phyloP scores from a whole-genome alignment of 2,113 vertebrate genomes.

The Halichoerus grypus region DNA sequence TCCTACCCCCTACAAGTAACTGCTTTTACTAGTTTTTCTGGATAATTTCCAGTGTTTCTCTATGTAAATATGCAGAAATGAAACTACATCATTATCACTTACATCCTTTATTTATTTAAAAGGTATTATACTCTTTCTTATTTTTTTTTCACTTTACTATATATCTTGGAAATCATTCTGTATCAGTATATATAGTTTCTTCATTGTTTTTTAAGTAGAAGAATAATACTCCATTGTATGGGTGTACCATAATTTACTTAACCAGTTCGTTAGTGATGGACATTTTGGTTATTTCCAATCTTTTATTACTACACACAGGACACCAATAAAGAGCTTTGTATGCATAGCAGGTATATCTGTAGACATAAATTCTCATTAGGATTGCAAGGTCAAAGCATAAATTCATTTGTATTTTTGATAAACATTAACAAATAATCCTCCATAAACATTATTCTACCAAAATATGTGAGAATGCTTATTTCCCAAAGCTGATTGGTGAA shows the following conservation, averaged over 20 bases:
- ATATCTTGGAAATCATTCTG: neutral
- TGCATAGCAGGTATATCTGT: neutral
- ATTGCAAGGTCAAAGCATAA: neutral
- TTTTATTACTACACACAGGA: neutral
- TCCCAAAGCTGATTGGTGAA: neutral
- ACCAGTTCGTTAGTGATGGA: neutral
- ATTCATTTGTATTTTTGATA: neutral
- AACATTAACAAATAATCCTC: neutral
- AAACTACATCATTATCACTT: neutral
- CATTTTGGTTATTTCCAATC: neutral
- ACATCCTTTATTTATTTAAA: neutral
- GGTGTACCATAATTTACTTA: neutral
- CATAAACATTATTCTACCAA: neutral
- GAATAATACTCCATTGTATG: neutral
- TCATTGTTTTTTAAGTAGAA: constrained; percentile 15
- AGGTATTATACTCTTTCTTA: neutral
- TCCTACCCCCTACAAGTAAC: neutral
- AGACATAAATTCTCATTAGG: neutral
- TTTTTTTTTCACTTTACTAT: neutral
- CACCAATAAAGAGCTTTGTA: neutral
- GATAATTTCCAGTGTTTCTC: neutral
- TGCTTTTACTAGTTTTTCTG: neutral
- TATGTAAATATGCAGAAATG: constrained; percentile 21
- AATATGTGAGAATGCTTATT: neutral
- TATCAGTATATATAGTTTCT: neutral